Evolutionary conservation across 2,888 invertebrate genomes (phyloP).

Genomic region (Nowickia ferox): DNA sequence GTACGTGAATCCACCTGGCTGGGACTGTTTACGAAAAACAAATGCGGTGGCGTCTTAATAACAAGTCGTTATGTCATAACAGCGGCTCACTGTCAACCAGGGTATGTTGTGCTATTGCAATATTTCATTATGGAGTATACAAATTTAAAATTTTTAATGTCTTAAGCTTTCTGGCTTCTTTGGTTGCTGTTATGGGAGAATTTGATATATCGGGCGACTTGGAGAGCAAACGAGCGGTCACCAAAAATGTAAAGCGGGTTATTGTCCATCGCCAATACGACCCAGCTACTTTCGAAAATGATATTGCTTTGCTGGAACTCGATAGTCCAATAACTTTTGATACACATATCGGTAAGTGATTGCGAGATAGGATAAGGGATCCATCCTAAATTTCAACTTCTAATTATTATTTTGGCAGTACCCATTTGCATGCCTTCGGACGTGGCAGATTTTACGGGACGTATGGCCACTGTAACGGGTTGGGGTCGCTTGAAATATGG

Average conservation of each 20-base stretch:
- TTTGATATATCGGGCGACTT: conserved; percentile 94
- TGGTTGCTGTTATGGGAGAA: conserved; percentile 96
- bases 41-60: conserved; percentile 97
- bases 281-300: conserved; percentile 95
- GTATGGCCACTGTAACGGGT: conserved; percentile 94
- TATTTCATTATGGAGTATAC: neutral
- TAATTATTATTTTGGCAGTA: conserved; percentile 84
- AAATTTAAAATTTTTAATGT: neutral
- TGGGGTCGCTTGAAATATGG: conserved; percentile 96
- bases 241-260: conserved; percentile 92
- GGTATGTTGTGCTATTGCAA: conserved; percentile 84
- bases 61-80: conserved; percentile 94
- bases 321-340: conserved; percentile 93
- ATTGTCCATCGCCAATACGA: conserved; percentile 95
- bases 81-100: conserved; percentile 97
- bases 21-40: conserved; percentile 96
- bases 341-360: conserved; percentile 89
- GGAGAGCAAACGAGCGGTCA: conserved; percentile 90
- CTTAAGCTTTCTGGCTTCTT: conserved; percentile 90
- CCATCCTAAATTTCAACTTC: neutral
- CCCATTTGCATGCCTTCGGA: conserved; percentile 95
- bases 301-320: conserved; percentile 93
- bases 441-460: conserved; percentile 91
- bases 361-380: neutral
- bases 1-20: conserved; percentile 96